phyloP scores from a whole-genome alignment of 2,888 invertebrate species.

The Drosophila gaucha region DNA sequence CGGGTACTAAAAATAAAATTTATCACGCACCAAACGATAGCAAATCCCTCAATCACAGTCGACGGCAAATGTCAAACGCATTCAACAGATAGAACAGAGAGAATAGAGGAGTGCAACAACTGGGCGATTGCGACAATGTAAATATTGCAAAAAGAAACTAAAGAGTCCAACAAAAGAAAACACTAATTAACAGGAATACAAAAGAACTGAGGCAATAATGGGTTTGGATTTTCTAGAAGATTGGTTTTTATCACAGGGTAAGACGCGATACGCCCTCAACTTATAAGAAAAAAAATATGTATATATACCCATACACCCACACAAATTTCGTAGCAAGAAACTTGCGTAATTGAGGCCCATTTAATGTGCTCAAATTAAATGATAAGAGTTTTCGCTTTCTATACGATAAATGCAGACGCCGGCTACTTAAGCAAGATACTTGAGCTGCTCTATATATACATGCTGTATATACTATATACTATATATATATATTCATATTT shows the following conservation, averaged over 20 bases:
- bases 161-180: constrained; percentile 49
- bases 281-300: not conserved
- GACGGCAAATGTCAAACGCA: constrained; percentile 61
- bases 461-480: not conserved
- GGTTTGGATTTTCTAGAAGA: constrained; percentile 84
- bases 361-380: constrained; percentile 31
- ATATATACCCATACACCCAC: constrained; percentile 4
- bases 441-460: not conserved
- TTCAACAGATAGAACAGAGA: constrained; percentile 26
- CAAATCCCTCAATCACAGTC: constrained; percentile 42
- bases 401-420: constrained; percentile 17
- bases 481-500: constrained; percentile 47
- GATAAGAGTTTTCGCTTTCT: constrained; percentile 16
- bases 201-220: constrained; percentile 58
- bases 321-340: constrained; percentile 28
- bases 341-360: constrained; percentile 71
- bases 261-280: constrained; percentile 42
- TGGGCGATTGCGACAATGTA: constrained; percentile 50
- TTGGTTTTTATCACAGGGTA: constrained; percentile 85
- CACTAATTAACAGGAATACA: constrained; percentile 41
- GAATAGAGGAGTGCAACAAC: constrained; percentile 18
- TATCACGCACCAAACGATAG: constrained; percentile 65
- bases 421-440: constrained; percentile 19
- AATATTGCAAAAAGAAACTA: constrained; percentile 46
- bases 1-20: constrained; percentile 50